Conservation (phyloP, 2,888 invertebrate genomes). For the Lepidonotus clava region DNA sequence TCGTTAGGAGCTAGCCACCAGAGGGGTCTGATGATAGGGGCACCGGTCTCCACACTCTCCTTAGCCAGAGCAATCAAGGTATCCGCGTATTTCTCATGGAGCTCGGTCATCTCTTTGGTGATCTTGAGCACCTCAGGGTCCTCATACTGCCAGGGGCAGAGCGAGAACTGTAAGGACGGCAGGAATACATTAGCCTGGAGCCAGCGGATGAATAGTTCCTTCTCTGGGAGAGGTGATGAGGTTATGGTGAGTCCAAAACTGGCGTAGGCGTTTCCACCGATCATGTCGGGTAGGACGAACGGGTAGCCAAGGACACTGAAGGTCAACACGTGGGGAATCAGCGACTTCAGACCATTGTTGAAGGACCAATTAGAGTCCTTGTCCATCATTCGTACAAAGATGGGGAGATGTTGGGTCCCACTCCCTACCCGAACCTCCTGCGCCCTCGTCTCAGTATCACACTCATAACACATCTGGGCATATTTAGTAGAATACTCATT, state of each 20-base stretch:
- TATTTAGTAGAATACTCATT: conserved; percentile 70
- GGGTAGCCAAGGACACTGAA: conserved; percentile 84
- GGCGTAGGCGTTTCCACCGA: conserved; percentile 76
- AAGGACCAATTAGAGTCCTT: conserved; percentile 93
- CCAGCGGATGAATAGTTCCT: conserved; percentile 84
- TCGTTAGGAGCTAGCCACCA: conserved; percentile 94
- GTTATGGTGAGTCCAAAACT: not conserved
- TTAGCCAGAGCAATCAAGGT: conserved; percentile 68
- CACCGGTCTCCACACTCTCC: conserved; percentile 71
- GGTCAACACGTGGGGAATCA: conserved; percentile 89
- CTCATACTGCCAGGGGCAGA: conserved; percentile 81
- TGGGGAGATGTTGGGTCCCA: conserved; percentile 90
- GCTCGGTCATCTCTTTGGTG: conserved; percentile 62
- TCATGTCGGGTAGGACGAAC: conserved; percentile 96
- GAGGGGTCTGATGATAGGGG: conserved; percentile 93
- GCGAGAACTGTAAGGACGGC: conserved; percentile 93
- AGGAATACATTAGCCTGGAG: conserved; percentile 91
- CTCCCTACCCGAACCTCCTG: conserved; percentile 95
- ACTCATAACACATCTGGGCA: conserved; percentile 54
- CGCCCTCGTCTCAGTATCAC: conserved; percentile 79
- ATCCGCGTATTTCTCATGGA: conserved; percentile 70
- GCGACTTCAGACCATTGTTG: conserved; percentile 87
- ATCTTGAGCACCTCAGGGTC: conserved; percentile 68
- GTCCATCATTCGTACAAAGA: conserved; percentile 89
- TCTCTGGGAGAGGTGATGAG: conserved; percentile 60